Base-by-base conservation (phyloP, 2,113 vertebrate genomes). In the Tretioscincus oriximinensis region DNA sequence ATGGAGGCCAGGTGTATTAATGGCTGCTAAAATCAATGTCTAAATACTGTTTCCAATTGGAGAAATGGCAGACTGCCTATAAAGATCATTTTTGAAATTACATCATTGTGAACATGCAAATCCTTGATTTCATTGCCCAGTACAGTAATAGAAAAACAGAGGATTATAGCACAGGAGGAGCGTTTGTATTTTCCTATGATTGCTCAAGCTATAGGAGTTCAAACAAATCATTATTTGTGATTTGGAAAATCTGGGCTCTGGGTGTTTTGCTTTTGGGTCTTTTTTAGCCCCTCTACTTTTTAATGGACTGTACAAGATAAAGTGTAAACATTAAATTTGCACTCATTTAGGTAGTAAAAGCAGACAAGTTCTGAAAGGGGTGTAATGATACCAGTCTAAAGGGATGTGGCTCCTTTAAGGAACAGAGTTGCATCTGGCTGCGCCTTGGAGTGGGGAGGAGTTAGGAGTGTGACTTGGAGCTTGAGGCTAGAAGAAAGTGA, bases 141-240 rank as follows among this genome's bases (percentile, higher is more conserved):
- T 78, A 31, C 47, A 76, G n/a, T 84, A 82, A 71, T 20, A 74
- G 7, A 3, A 51, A n/a, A 70, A 75, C 29, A 11, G 74, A 51
- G 29, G 66, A 87, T 76, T 76, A 63, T 0, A 0, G 0, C 22
- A 51, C 68, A 31, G 1, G 79, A 60, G 3, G 64, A 75, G 0
- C 58, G 81, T 69, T 2, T 22, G 2, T 26, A 24, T 1, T 67
- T 14, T 60, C 77, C 58, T 69, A 21, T 6, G 47, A 31, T 5
- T 73, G 2, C 24, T 22, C 47, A 67, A 24, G 18, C 64, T 54
- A 18, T 28, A 66, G 6, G 41, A 3, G 9, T 81, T 74, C 54
- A 35, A 68, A 78, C 49, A 58, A 35, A 41, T 51, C 66, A 68
- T 60, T 63, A 66, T 65, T 73, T 74, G 60, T 29, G 20, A 71